Percentiles rank a stretch among this genome's conserved stretches.
Evolutionary conservation across 2,888 invertebrate genomes (phyloP).

Genomic region (Hydropsyche betteni): DNA sequence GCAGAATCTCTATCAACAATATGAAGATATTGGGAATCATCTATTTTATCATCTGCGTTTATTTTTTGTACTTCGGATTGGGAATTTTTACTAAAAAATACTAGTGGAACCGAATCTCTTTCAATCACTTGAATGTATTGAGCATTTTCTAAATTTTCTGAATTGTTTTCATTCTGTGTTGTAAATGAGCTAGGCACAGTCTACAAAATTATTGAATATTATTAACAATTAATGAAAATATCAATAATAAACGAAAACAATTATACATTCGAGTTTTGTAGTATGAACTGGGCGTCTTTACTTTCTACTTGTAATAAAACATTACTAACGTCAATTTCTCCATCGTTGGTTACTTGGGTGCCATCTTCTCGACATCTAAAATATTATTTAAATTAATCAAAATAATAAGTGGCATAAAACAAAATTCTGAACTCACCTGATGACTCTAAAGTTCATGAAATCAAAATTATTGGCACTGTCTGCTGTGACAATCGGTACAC

Average conservation of each 20-base stretch:
- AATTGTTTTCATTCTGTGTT: not conserved
- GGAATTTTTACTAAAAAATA: conserved; percentile 43
- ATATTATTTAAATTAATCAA: not conserved
- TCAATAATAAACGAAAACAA: not conserved
- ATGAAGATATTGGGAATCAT: no score
- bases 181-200: not conserved
- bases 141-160: conserved; percentile 26
- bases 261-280: conserved; percentile 4
- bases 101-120: conserved; percentile 47
- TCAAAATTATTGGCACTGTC: conserved; percentile 40
- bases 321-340: conserved; percentile 9
- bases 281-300: conserved; percentile 21
- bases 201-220: not conserved
- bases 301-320: conserved; percentile 35
- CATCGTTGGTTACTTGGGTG: conserved; percentile 2
- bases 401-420: not conserved
- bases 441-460: conserved; percentile 46
- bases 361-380: conserved; percentile 45
- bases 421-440: conserved; percentile 34
- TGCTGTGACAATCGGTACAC: not conserved
- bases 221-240: not conserved
- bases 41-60: not conserved
- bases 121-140: conserved; percentile 51
- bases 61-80: not conserved
- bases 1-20: no score